Evolutionary conservation across 2,797 vertebrate genomes (phyloP).

Genomic region (Sphenopsis melanotis): DNA sequence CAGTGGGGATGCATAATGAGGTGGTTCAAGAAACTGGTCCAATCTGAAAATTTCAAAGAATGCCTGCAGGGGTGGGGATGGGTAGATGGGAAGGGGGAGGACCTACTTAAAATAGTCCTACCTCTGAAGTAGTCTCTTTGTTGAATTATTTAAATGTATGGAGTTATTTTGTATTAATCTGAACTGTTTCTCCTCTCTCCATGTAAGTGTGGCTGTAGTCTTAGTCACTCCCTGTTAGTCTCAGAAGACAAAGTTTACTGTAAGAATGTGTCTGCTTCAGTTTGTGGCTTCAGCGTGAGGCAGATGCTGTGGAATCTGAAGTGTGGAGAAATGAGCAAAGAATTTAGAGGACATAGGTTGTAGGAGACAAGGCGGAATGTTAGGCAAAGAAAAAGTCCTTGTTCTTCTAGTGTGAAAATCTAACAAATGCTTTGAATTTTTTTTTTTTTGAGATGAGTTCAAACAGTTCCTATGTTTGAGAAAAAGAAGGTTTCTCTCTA

Average conservation of each 20-base stretch:
- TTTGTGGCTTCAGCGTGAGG: neutral
- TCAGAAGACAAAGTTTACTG: neutral
- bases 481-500: neutral
- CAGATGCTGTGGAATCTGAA: neutral
- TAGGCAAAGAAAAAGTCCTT: neutral
- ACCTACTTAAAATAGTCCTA: neutral
- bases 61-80: neutral
- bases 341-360: neutral
- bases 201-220: neutral
- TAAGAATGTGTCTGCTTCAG: neutral
- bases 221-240: neutral
- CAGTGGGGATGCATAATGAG: neutral
- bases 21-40: neutral
- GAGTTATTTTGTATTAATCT: neutral
- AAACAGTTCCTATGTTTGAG: neutral
- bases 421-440: neutral
- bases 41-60: neutral
- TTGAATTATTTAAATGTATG: neutral
- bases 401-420: neutral
- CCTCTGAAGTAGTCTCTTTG: neutral
- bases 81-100: neutral
- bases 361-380: neutral
- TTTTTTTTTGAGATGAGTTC: neutral
- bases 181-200: neutral
- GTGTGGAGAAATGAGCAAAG: neutral